Conservation (phyloP, 1,140 invertebrate genomes). For the Popillia japonica region DNA sequence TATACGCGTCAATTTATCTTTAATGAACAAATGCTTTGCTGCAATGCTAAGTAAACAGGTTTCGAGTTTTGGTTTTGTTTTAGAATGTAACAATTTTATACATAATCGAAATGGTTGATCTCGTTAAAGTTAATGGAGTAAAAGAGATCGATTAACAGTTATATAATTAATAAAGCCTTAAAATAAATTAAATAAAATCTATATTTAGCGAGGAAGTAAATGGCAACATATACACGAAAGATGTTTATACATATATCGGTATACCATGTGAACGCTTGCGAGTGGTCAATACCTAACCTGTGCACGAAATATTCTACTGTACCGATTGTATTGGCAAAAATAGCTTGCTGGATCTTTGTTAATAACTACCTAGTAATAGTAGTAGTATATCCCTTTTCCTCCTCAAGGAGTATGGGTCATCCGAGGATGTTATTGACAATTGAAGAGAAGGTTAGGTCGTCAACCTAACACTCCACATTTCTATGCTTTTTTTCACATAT, state of each 20-base stretch:
- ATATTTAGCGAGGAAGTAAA: background rate
- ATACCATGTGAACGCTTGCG: no score
- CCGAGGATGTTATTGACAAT: no score
- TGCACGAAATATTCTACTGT: no score
- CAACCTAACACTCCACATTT: no score
- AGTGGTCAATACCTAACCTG: no score
- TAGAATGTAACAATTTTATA: background rate
- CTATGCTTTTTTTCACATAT: no score
- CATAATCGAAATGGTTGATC: background rate
- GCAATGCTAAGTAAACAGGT: background rate
- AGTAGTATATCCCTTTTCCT: no score
- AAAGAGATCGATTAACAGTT: background rate
- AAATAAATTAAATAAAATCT: background rate
- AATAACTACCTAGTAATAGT: no score
- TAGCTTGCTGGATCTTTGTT: no score
- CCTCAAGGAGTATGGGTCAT: no score
- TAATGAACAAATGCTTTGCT: background rate
- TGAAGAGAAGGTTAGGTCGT: no score
- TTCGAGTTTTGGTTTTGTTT: background rate
- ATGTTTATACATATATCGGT: background rate
- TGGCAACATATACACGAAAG: background rate
- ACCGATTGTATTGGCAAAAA: no score
- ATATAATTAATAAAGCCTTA: background rate
- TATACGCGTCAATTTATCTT: background rate
- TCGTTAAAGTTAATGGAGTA: background rate